phyloP scores from a whole-genome alignment of 2,797 vertebrate genomes.

The Nyctalus aviator region DNA sequence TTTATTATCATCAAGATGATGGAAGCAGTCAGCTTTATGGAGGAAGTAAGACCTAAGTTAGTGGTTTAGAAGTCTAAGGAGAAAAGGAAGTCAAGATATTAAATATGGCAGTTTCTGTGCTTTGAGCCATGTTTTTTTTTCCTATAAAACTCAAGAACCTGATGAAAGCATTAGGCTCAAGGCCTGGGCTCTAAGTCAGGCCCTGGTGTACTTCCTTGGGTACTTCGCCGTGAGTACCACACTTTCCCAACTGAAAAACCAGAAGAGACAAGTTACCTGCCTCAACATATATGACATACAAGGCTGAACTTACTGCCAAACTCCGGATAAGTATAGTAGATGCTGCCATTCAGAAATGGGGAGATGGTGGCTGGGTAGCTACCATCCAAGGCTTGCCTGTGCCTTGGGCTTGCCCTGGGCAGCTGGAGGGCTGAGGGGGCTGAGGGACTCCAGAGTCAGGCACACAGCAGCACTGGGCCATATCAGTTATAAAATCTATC shows the following conservation, averaged over 20 bases:
- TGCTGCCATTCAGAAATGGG: background rate
- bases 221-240: background rate
- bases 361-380: too few species aligned
- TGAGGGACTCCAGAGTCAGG: background rate
- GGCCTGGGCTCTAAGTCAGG: background rate
- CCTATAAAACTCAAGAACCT: slow-evolving; percentile 51
- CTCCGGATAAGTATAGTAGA: background rate
- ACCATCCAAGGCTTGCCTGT: too few species aligned
- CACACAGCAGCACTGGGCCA: background rate
- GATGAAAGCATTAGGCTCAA: slow-evolving; percentile 30
- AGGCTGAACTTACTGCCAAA: background rate
- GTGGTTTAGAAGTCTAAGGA: slow-evolving; percentile 33
- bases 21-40: slow-evolving; percentile 35
- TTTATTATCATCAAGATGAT: background rate
- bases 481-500: background rate
- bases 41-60: slow-evolving; percentile 43
- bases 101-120: background rate
- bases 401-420: too few species aligned
- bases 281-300: background rate
- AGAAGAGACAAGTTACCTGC: background rate
- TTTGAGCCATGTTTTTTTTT: slow-evolving; percentile 23
- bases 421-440: too few species aligned
- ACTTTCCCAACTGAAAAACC: background rate
- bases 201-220: background rate
- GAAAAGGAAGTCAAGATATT: slow-evolving; percentile 42